These are phyloP conservation scores for Etheostoma perlongum DNA, from an alignment of 2,797 vertebrate genomes.

Conservation along the genomic window DNA sequence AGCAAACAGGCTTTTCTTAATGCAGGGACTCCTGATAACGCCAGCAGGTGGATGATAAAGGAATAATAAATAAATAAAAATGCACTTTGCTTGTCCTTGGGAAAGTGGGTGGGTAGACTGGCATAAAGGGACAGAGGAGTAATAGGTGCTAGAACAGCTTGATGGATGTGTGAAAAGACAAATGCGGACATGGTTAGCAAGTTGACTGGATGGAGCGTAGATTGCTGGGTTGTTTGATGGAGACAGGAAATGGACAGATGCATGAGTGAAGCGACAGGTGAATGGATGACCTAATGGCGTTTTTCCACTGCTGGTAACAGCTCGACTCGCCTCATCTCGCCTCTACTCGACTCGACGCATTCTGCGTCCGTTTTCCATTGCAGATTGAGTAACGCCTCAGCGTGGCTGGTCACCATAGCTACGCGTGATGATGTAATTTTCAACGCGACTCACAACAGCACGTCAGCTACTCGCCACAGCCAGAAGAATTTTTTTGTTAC, in stretches of 20 bases:
- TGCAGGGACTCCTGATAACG: constrained; percentile 52
- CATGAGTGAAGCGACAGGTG: constrained; percentile 4
- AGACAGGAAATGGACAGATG: constrained; percentile 31
- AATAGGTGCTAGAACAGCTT: constrained; percentile 34
- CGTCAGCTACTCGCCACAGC: too few species aligned
- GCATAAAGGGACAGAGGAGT: constrained; percentile 11
- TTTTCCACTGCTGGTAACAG: too few species aligned
- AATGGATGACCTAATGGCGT: constrained; percentile 1
- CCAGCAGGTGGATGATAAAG: constrained; percentile 35
- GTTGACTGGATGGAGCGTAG: constrained; percentile 12
- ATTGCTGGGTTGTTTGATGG: constrained; percentile 29
- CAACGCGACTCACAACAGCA: too few species aligned
- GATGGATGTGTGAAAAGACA: constrained; percentile 35
- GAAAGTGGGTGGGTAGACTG: constrained; percentile 27
- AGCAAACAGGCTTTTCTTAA: constrained; percentile 66
- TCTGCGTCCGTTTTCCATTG: too few species aligned
- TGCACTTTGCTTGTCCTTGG: constrained; percentile 66
- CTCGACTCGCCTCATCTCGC: too few species aligned
- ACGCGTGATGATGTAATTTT: too few species aligned
- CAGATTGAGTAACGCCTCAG: too few species aligned
- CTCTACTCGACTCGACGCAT: too few species aligned
- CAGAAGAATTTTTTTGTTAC: too few species aligned
- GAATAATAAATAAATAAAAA: constrained; percentile 61
- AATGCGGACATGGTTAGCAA: constrained; percentile 12
- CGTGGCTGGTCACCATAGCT: too few species aligned